Evolutionary conservation across 2,113 vertebrate genomes (phyloP).

Genomic region (Microtus pennsylvanicus): DNA sequence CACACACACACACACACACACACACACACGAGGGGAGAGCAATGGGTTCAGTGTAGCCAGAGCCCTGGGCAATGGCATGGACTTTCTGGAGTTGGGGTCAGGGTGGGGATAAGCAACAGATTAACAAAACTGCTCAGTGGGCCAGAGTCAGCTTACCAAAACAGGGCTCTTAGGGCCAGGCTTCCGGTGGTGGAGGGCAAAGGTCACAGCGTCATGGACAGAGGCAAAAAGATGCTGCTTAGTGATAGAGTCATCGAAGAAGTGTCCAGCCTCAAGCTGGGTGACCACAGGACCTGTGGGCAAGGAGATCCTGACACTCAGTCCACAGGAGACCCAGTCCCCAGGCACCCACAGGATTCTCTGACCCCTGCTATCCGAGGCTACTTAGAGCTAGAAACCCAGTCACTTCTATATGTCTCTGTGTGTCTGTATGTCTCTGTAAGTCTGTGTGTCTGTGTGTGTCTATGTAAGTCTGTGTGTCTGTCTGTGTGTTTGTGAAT

Average conservation of each 20-base stretch:
- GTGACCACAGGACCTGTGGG: slow-evolving; percentile 85
- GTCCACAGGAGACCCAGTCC: neutral
- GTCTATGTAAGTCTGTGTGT: neutral
- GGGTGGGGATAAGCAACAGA: neutral
- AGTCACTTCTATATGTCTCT: neutral
- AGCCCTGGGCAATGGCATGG: too few species aligned
- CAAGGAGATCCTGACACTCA: neutral
- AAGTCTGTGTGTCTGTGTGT: neutral
- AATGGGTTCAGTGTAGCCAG: neutral
- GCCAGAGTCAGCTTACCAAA: slow-evolving; percentile 58
- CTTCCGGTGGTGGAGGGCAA: slow-evolving; percentile 72
- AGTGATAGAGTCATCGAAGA: slow-evolving; percentile 91
- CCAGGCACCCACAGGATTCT: neutral
- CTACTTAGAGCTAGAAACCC: neutral
- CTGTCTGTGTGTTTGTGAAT: neutral
- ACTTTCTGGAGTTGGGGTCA: slow-evolving; percentile 26
- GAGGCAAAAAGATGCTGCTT: slow-evolving; percentile 92
- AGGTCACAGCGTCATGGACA: slow-evolving; percentile 90
- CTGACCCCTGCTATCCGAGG: accelerated
- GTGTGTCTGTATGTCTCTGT: neutral
- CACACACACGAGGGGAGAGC: neutral
- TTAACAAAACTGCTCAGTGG: neutral
- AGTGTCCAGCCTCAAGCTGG: slow-evolving; percentile 91
- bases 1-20: too few species aligned
- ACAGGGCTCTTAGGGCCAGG: slow-evolving; percentile 1